Conservation (phyloP, 1,140 invertebrate species). For the Trachymyrmex septentrionalis region DNA sequence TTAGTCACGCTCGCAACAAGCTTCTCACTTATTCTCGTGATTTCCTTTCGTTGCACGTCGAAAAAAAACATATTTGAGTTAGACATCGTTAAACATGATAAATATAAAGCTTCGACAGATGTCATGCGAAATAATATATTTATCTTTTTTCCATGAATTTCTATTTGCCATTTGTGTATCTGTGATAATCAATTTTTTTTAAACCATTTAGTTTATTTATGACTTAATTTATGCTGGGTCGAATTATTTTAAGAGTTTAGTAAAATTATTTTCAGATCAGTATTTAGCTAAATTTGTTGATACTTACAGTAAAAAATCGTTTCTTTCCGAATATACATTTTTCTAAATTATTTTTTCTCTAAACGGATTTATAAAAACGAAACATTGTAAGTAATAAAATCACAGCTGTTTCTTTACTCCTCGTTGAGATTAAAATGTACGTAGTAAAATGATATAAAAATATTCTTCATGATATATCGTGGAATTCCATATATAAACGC, state of each 20-base stretch:
- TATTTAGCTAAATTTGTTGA: too few species aligned
- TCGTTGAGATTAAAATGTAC: too few species aligned
- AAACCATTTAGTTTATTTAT: background rate
- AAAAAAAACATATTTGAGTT: constrained; percentile 27
- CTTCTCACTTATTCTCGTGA: constrained; percentile 34
- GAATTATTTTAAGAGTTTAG: too few species aligned
- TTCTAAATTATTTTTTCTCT: too few species aligned
- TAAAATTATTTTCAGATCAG: too few species aligned
- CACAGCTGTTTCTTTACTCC: too few species aligned
- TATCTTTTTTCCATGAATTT: background rate
- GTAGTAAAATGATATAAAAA: too few species aligned
- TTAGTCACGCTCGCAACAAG: constrained; percentile 71
- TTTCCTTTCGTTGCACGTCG: constrained; percentile 12
- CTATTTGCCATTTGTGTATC: background rate
- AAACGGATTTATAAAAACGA: too few species aligned
- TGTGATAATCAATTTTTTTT: background rate
- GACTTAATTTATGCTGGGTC: too few species aligned
- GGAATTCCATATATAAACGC: background rate
- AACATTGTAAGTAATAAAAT: too few species aligned
- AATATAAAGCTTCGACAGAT: constrained; percentile 50
- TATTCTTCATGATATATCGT: background rate
- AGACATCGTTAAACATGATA: constrained; percentile 4
- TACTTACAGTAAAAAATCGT: too few species aligned
- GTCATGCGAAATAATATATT: constrained; percentile 23
- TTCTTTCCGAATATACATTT: too few species aligned